Conservation (phyloP, 23 tunicate genomes). For the Trididemnum miniatum region DNA sequence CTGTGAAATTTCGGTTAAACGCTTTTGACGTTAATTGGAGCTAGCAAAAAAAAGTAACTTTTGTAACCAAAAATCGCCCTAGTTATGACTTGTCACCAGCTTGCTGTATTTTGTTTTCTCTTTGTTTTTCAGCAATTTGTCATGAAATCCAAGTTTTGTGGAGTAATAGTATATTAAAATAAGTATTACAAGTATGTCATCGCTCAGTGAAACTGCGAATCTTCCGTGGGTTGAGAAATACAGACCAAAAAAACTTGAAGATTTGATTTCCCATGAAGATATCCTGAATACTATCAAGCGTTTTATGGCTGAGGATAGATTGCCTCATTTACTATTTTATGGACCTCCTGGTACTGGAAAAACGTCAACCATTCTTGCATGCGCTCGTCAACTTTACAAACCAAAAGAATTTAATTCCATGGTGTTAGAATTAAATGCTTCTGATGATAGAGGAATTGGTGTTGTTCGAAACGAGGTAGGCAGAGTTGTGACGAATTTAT, state of each 20-base stretch:
- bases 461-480: slow-evolving; percentile 84
- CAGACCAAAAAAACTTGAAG: slow-evolving; percentile 81
- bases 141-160: too few species aligned
- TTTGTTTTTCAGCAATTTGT: too few species aligned
- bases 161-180: too few species aligned
- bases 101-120: too few species aligned
- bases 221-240: slow-evolving; percentile 99
- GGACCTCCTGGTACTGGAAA: slow-evolving; percentile 99
- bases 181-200: too few species aligned
- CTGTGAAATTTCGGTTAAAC: too few species aligned
- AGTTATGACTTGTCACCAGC: too few species aligned
- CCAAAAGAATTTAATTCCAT: slow-evolving; percentile 82
- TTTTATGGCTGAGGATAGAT: slow-evolving; percentile 82
- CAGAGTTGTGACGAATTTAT: too few species aligned
- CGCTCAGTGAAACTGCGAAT: slow-evolving; percentile 19
- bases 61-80: too few species aligned
- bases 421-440: slow-evolving; percentile 97
- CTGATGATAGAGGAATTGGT: slow-evolving; percentile 95
- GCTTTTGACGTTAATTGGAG: too few species aligned
- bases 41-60: too few species aligned
- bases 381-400: slow-evolving; percentile 79
- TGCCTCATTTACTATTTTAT: slow-evolving; percentile 93
- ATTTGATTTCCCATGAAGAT: slow-evolving; percentile 97
- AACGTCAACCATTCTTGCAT: slow-evolving; percentile 92
- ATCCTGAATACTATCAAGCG: slow-evolving; percentile 78